Conservation (phyloP, 1,140 invertebrate genomes). For the Panagrolaimus sp. region DNA sequence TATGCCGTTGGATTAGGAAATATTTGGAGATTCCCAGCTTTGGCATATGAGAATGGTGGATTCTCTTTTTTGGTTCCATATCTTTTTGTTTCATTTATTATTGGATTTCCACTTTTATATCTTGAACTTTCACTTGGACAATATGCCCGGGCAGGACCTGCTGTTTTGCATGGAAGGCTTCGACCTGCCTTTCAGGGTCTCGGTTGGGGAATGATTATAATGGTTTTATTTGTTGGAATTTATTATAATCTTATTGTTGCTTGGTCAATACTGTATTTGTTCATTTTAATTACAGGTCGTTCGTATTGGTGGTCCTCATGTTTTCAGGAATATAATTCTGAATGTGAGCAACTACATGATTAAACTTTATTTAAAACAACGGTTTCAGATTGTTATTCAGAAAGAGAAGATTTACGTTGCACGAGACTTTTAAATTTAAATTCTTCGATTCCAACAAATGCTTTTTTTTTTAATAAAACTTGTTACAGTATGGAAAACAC, state of each 20-base stretch:
- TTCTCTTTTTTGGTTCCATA: conserved; percentile 28
- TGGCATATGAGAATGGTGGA: conserved; percentile 41
- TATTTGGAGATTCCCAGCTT: conserved; percentile 37
- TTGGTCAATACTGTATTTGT: conserved; percentile 87
- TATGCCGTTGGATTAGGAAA: conserved; percentile 43
- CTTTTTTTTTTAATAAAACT: conserved; percentile 36
- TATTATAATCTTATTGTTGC: conserved; percentile 93
- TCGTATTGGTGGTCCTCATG: conserved; percentile 78
- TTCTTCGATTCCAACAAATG: neutral
- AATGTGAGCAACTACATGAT: conserved; percentile 22
- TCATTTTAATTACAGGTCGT: conserved; percentile 77
- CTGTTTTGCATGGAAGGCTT: conserved; percentile 21
- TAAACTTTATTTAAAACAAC: too few species aligned
- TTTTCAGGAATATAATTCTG: conserved; percentile 77
- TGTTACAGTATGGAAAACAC: conserved; percentile 26
- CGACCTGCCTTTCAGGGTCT: conserved; percentile 21
- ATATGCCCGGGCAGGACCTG: conserved; percentile 21
- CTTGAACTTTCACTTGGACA: conserved; percentile 24
- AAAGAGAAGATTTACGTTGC: conserved; percentile 35
- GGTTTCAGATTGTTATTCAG: conserved; percentile 34
- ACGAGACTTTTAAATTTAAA: neutral
- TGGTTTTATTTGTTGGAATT: conserved; percentile 62
- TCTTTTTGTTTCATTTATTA: conserved; percentile 22
- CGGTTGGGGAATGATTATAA: neutral
- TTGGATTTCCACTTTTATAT: conserved; percentile 29